Conservation (phyloP, 2,888 invertebrate genomes). For the Ametastegia equiseti region DNA sequence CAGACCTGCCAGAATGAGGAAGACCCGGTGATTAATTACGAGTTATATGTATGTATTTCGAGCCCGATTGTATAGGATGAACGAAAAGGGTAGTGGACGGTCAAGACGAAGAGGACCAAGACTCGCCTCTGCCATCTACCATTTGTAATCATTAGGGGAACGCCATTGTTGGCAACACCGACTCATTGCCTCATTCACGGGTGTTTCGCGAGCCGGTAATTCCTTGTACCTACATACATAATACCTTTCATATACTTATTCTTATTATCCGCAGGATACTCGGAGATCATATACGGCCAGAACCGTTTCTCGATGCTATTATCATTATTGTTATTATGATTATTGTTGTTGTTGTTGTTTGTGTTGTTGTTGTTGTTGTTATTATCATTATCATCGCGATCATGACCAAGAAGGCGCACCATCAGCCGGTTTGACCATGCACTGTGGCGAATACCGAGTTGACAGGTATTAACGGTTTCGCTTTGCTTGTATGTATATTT, state of each 20-base stretch:
- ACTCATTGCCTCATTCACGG: constrained; percentile 69
- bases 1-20: neutral
- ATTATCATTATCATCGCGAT: constrained; percentile 42
- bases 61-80: neutral
- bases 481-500: constrained; percentile 38
- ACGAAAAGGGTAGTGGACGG: neutral
- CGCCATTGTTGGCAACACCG: constrained; percentile 65
- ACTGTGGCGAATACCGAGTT: constrained; percentile 49
- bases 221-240: constrained; percentile 38
- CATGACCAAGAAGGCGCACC: neutral
- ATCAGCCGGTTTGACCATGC: constrained; percentile 18
- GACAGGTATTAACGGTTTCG: constrained; percentile 50
- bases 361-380: constrained; percentile 1
- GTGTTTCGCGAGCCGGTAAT: constrained; percentile 49
- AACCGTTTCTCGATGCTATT: constrained; percentile 15
- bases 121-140: constrained; percentile 57
- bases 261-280: neutral
- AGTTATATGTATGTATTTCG: constrained; percentile 29
- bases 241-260: constrained; percentile 39
- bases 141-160: constrained; percentile 71
- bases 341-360: constrained; percentile 23
- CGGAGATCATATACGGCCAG: no score
- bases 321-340: constrained; percentile 42
- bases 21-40: constrained; percentile 19
- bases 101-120: neutral